Evolutionary conservation across 2,888 invertebrate genomes (phyloP).

Genomic region (Dysmachus trigonus): DNA sequence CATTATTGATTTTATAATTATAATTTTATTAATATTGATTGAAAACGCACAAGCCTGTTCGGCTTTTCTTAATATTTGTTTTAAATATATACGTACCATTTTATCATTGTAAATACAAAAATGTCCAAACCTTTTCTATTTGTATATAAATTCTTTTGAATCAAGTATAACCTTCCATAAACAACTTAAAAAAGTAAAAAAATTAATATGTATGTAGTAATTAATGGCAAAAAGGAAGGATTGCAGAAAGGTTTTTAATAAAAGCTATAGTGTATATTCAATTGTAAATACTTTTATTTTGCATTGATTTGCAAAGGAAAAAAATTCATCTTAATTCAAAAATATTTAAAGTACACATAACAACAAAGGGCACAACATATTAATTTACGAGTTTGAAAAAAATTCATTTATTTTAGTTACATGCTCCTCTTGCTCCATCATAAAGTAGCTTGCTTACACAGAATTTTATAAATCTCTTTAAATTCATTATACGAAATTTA

Average conservation of each 20-base stretch:
- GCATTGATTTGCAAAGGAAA: conserved; percentile 40
- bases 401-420: conserved; percentile 31
- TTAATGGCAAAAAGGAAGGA: background rate
- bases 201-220: too few relatives aligned
- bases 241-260: background rate
- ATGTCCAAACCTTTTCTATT: too few relatives aligned
- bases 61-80: too few relatives aligned
- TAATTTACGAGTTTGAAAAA: conserved; percentile 30
- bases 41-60: too few relatives aligned
- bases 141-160: too few relatives aligned
- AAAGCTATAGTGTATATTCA: background rate
- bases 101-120: too few relatives aligned
- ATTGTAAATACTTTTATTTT: conserved; percentile 43
- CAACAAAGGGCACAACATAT: conserved; percentile 41
- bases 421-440: background rate
- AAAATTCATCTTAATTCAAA: conserved; percentile 19
- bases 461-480: conserved; percentile 35
- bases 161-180: too few relatives aligned
- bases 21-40: too few relatives aligned
- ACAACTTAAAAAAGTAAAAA: background rate
- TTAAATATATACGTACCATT: too few relatives aligned
- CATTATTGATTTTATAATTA: too few relatives aligned
- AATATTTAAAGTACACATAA: conserved; percentile 37
- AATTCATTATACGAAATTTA: conserved; percentile 28
- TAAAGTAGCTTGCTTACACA: conserved; percentile 24